Percentiles rank a stretch among this genome's conserved stretches.
These are phyloP conservation scores for Mya arenaria DNA, from an alignment of 1,140 invertebrate species.

Conservation along the genomic window DNA sequence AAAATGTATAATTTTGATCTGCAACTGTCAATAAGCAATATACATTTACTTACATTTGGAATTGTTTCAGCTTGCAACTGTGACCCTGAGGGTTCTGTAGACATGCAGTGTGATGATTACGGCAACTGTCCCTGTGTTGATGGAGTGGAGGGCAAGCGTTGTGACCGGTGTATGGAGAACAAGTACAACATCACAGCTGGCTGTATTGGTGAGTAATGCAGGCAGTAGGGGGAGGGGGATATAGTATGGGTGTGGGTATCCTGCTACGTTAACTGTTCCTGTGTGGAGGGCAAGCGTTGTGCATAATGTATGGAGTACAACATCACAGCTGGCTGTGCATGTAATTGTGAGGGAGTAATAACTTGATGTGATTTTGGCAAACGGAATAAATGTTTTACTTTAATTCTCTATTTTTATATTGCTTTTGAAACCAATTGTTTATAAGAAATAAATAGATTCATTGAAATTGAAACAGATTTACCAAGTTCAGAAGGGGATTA, in stretches of 20 bases:
- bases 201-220: constrained; percentile 83
- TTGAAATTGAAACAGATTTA: no score
- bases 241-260: no score
- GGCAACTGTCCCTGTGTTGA: constrained; percentile 95
- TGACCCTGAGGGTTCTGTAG: constrained; percentile 89
- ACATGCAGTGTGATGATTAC: constrained; percentile 88
- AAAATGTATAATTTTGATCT: no score
- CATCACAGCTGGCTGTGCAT: constrained; percentile 79
- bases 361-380: background rate
- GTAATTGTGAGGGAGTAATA: constrained; percentile 60
- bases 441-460: no score
- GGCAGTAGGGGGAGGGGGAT: no score
- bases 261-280: constrained; percentile 92
- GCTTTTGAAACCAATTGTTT: no score
- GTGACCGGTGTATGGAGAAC: constrained; percentile 89
- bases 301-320: constrained; percentile 84
- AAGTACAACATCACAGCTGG: constrained; percentile 80
- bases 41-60: no score
- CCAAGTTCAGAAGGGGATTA: no score
- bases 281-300: constrained; percentile 95
- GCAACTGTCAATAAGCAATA: no score
- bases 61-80: constrained; percentile 90
- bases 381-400: no score
- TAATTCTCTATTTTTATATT: no score
- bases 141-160: constrained; percentile 91